Evolutionary conservation across 1,140 invertebrate species (phyloP).

Genomic region (Belonocnema kinseyi): DNA sequence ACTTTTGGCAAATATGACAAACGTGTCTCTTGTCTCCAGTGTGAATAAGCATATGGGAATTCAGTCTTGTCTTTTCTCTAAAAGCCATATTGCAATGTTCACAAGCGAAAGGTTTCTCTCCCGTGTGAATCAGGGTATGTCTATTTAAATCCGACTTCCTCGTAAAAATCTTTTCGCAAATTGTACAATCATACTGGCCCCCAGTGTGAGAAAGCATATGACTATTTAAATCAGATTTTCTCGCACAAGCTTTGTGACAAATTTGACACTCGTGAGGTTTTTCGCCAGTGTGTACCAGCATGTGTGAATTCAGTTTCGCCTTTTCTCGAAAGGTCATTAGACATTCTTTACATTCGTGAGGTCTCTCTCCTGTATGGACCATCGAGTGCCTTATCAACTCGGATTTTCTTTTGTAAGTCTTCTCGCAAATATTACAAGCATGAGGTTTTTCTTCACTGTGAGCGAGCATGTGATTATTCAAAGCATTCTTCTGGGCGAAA

Average conservation of each 20-base stretch:
- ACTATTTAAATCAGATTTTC: slow-evolving; percentile 71
- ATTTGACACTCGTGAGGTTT: slow-evolving; percentile 81
- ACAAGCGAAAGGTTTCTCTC: slow-evolving; percentile 83
- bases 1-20: slow-evolving; percentile 77
- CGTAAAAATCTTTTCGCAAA: slow-evolving; percentile 85
- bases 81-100: slow-evolving; percentile 82
- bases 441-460: slow-evolving; percentile 76
- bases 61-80: slow-evolving; percentile 67
- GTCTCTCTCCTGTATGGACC: slow-evolving; percentile 77
- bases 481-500: slow-evolving; percentile 65
- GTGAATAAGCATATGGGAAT: slow-evolving; percentile 72
- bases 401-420: slow-evolving; percentile 74
- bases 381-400: slow-evolving; percentile 75
- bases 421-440: slow-evolving; percentile 76
- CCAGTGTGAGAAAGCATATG: slow-evolving; percentile 74
- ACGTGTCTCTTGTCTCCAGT: slow-evolving; percentile 74
- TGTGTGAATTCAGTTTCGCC: slow-evolving; percentile 82
- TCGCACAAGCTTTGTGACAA: slow-evolving; percentile 69
- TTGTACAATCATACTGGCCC: slow-evolving; percentile 81
- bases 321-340: slow-evolving; percentile 76
- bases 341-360: slow-evolving; percentile 77
- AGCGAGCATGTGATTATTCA: slow-evolving; percentile 70
- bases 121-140: slow-evolving; percentile 83
- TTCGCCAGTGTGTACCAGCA: slow-evolving; percentile 83
- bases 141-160: slow-evolving; percentile 81